phyloP scores from a whole-genome alignment of 37 sponge, comb jelly and placozoan genomes.

The Corticium candelabrum region DNA sequence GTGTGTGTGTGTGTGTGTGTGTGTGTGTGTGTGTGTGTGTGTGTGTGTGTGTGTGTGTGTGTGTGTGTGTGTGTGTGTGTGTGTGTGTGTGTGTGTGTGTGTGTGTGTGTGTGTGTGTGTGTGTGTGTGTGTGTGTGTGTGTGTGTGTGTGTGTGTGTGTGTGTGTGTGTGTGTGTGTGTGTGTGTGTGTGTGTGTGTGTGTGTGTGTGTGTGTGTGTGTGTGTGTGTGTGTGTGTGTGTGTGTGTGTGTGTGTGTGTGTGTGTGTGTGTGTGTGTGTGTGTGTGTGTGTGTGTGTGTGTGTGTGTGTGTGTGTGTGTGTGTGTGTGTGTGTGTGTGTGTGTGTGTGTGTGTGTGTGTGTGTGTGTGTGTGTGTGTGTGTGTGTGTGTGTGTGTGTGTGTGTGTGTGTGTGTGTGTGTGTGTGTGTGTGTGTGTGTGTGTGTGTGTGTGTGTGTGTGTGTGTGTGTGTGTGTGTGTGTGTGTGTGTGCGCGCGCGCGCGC shows the following conservation, averaged over 20 bases:
- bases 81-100: slow-evolving; percentile 5
- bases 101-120: slow-evolving; percentile 5
- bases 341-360: slow-evolving; percentile 5
- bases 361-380: slow-evolving; percentile 5
- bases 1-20: slow-evolving; percentile 5
- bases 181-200: slow-evolving; percentile 5
- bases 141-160: slow-evolving; percentile 5
- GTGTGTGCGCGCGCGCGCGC: too few species aligned
- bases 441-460: slow-evolving; percentile 5
- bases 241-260: slow-evolving; percentile 5
- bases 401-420: slow-evolving; percentile 5
- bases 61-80: slow-evolving; percentile 5
- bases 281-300: slow-evolving; percentile 5
- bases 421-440: slow-evolving; percentile 5
- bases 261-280: slow-evolving; percentile 5
- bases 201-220: slow-evolving; percentile 5
- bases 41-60: slow-evolving; percentile 5
- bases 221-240: slow-evolving; percentile 5
- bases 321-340: slow-evolving; percentile 5
- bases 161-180: slow-evolving; percentile 3
- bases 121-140: slow-evolving; percentile 5
- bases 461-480: slow-evolving; percentile 5
- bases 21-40: slow-evolving; percentile 5
- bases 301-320: slow-evolving; percentile 5
- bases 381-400: slow-evolving; percentile 5